Percentiles rank a stretch among this genome's conserved stretches.
Evolutionary conservation across 2,113 vertebrate species (phyloP).

Genomic region (Cacatua alba): DNA sequence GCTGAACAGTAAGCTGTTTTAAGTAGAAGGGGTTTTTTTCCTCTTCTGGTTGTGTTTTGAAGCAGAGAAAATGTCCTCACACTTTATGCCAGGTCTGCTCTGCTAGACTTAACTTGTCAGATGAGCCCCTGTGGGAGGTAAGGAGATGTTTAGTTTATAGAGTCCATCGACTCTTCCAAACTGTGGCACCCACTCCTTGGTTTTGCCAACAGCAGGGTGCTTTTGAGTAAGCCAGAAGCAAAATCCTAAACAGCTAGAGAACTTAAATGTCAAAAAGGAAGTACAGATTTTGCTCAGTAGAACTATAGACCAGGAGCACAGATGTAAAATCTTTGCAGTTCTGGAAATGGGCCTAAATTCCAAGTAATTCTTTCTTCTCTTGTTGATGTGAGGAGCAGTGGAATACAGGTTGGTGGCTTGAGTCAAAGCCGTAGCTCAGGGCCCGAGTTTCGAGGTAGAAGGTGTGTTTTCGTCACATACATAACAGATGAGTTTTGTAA

Average conservation of each 20-base stretch:
- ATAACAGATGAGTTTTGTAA: background rate
- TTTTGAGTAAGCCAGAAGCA: background rate
- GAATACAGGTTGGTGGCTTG: fast-evolving
- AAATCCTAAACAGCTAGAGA: background rate
- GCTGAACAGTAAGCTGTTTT: background rate
- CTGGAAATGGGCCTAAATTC: background rate
- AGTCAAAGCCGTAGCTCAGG: background rate
- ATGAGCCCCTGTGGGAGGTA: background rate
- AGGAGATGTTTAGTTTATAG: background rate
- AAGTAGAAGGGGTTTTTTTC: background rate
- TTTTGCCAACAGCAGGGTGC: background rate
- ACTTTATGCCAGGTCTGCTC: background rate
- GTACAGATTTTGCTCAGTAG: background rate
- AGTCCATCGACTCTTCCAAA: background rate
- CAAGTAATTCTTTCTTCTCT: background rate
- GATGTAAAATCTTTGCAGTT: background rate
- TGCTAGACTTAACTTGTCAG: background rate
- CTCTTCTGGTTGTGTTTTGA: background rate
- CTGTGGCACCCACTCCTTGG: background rate
- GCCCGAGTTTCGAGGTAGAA: background rate
- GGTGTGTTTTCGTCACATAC: background rate
- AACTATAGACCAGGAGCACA: background rate
- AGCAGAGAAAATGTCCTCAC: background rate
- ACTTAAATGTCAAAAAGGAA: background rate
- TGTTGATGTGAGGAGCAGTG: background rate